Evolutionary conservation across 2,113 vertebrate genomes (phyloP).

Genomic region (Perccottus glenii): DNA sequence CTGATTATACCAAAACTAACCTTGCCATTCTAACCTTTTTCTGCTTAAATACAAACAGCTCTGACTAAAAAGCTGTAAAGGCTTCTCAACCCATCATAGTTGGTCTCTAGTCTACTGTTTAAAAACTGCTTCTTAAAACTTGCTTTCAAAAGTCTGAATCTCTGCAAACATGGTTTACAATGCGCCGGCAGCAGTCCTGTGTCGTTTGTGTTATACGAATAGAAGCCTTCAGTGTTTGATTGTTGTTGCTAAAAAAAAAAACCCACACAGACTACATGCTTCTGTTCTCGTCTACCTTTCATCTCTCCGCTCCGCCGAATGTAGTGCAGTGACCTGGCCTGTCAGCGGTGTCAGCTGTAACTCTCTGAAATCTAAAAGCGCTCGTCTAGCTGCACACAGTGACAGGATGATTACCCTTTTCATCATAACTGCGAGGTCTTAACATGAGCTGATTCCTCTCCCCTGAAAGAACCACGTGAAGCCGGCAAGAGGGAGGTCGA

Average conservation of each 20-base stretch:
- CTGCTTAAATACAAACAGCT: too few relatives aligned
- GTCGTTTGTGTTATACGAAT: too few relatives aligned
- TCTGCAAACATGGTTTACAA: not conserved
- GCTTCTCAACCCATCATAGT: too few relatives aligned
- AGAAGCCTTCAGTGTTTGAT: not conserved
- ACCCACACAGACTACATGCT: not conserved
- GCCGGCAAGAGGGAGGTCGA: not conserved
- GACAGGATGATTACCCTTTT: constrained; percentile 73
- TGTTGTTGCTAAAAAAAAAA: not conserved
- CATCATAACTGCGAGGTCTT: constrained; percentile 69
- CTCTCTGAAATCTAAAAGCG: constrained; percentile 58
- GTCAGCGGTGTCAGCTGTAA: constrained; percentile 55
- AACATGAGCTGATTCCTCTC: constrained; percentile 66
- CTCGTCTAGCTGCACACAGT: constrained; percentile 49
- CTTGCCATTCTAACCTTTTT: too few relatives aligned
- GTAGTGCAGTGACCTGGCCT: constrained; percentile 55
- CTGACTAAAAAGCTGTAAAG: too few relatives aligned
- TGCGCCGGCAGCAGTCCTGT: not conserved
- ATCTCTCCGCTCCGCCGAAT: constrained; percentile 20
- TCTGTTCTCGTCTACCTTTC: not conserved
- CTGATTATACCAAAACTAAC: too few relatives aligned
- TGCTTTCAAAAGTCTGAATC: not conserved
- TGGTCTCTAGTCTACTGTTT: too few relatives aligned
- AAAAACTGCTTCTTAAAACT: too few relatives aligned
- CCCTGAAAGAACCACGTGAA: constrained; percentile 26